A percentile compares a stretch with the other conserved stretches of the same genome.
Evolutionary conservation across 2,888 invertebrate genomes (phyloP).

Genomic region (Polydrusus pterygomalis): DNA sequence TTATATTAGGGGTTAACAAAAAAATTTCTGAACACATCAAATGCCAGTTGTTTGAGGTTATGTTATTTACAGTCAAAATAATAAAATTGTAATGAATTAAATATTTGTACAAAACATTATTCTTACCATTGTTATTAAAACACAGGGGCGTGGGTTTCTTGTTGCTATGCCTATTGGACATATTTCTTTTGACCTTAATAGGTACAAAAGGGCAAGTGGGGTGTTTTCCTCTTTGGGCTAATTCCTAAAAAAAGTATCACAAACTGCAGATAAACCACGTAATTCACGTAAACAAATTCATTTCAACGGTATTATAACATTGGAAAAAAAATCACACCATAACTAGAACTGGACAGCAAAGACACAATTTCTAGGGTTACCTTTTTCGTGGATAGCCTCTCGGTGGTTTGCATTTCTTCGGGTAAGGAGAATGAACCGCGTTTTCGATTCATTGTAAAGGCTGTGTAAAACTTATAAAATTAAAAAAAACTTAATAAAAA

Average conservation of each 20-base stretch:
- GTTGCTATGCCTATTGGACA: slow-evolving; percentile 47
- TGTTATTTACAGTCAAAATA: neutral
- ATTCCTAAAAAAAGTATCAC: slow-evolving; percentile 55
- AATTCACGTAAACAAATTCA: neutral
- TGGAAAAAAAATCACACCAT: neutral
- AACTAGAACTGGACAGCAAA: neutral
- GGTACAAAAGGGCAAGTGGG: slow-evolving; percentile 61
- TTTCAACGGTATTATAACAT: neutral
- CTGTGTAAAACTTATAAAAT: slow-evolving; percentile 32
- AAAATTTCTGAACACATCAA: no score
- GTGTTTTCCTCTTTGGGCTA: slow-evolving; percentile 57
- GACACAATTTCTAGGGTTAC: slow-evolving; percentile 49
- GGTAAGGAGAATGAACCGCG: slow-evolving; percentile 56
- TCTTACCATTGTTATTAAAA: slow-evolving; percentile 59
- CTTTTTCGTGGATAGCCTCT: slow-evolving; percentile 61
- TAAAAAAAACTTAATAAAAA: slow-evolving; percentile 55
- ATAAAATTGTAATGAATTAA: neutral
- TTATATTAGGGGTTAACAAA: neutral
- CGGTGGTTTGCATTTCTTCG: slow-evolving; percentile 58
- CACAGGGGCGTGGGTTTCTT: slow-evolving; percentile 58
- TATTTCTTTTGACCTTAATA: slow-evolving; percentile 58
- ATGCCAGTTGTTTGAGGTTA: slow-evolving; percentile 29
- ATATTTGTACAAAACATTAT: neutral
- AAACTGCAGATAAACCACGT: neutral
- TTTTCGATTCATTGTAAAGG: slow-evolving; percentile 58